These are phyloP conservation scores for Xestia xanthographa DNA, from an alignment of 2,888 invertebrate species.

Conservation along the genomic window DNA sequence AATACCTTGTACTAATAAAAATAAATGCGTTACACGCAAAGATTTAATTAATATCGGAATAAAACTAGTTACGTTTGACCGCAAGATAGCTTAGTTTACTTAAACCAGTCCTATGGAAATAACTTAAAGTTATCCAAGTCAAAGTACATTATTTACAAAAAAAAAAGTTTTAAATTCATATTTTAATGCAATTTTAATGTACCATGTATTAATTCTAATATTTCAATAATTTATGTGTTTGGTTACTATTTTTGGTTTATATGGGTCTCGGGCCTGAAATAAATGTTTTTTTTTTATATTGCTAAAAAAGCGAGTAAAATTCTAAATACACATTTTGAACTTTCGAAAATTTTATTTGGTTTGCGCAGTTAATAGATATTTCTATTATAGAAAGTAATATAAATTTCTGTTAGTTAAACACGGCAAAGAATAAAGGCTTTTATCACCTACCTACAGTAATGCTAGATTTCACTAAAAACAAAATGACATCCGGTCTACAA, in stretches of 20 bases:
- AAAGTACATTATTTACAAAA: too few species aligned
- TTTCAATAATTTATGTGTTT: too few species aligned
- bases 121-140: neutral
- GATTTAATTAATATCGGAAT: slow-evolving; percentile 30
- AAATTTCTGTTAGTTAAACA: neutral
- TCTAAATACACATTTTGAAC: neutral
- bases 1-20: slow-evolving; percentile 23
- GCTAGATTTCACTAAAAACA: neutral
- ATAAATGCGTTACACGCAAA: slow-evolving; percentile 3
- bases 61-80: slow-evolving; percentile 38
- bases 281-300: too few species aligned
- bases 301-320: too few species aligned
- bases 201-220: too few species aligned
- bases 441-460: neutral
- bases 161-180: too few species aligned
- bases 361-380: neutral
- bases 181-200: too few species aligned
- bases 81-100: slow-evolving; percentile 15
- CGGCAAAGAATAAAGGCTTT: neutral
- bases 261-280: too few species aligned
- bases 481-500: neutral
- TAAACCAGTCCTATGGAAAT: slow-evolving; percentile 3
- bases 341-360: neutral
- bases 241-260: too few species aligned
- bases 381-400: too few species aligned